Conservation (phyloP, 2,888 invertebrate genomes). For the Ennomos erosarius region DNA sequence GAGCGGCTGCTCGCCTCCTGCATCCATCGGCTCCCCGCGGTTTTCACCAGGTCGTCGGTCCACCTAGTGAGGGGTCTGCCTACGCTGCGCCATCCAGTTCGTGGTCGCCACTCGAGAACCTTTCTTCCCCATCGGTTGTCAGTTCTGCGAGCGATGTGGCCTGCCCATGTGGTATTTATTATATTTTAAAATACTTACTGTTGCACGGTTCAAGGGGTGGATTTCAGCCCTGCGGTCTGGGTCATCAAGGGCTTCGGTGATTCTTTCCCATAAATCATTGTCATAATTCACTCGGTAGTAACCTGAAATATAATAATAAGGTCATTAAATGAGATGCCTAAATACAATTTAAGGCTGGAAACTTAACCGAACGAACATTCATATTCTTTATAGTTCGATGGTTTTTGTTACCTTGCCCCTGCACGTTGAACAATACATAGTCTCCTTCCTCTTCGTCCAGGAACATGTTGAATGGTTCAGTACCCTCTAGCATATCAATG, state of each 20-base stretch:
- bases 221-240: slow-evolving; percentile 85
- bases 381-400: background rate
- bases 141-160: no score
- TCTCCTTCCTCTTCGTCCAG: slow-evolving; percentile 66
- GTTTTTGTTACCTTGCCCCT: slow-evolving; percentile 68
- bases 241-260: slow-evolving; percentile 83
- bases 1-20: no score
- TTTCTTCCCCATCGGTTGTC: no score
- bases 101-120: no score
- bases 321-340: background rate
- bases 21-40: no score
- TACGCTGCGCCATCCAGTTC: no score
- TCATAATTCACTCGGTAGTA: slow-evolving; percentile 91
- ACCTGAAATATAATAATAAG: slow-evolving; percentile 60
- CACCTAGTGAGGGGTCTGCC: no score
- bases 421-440: slow-evolving; percentile 67
- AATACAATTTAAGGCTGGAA: background rate
- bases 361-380: no score
- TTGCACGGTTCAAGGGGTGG: slow-evolving; percentile 88
- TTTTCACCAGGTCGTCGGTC: no score
- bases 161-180: no score
- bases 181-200: slow-evolving; percentile 54
- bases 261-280: slow-evolving; percentile 86
- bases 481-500: slow-evolving; percentile 48
- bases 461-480: slow-evolving; percentile 44